These are phyloP conservation scores for Anthrax anthrax DNA, from an alignment of 2,888 invertebrate species.

Conservation along the genomic window DNA sequence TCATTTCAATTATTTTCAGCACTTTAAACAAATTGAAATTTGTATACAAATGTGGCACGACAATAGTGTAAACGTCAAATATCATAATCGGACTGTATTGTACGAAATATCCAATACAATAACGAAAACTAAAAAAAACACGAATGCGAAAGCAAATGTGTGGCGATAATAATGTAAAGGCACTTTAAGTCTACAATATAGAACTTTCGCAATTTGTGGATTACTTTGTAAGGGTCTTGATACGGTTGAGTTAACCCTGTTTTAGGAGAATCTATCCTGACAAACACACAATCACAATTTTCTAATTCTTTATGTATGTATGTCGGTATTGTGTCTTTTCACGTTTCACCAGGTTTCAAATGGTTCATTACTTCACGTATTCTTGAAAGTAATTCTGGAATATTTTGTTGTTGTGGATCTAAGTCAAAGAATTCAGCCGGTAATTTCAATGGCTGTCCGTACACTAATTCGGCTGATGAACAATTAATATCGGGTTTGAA, in stretches of 20 bases:
- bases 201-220: neutral
- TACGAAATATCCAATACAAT: no score
- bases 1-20: no score
- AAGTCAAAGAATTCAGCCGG: neutral
- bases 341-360: neutral
- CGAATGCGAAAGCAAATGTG: no score
- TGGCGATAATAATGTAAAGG: no score
- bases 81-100: no score
- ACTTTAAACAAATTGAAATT: no score
- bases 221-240: neutral
- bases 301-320: neutral
- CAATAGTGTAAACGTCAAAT: no score
- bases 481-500: slow-evolving; percentile 5
- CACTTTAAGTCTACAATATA: neutral
- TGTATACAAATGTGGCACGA: no score
- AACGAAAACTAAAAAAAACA: no score
- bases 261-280: neutral
- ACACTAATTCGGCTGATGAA: slow-evolving; percentile 8
- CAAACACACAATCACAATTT: neutral
- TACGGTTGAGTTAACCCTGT: neutral
- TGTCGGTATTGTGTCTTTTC: neutral
- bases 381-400: neutral
- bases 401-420: neutral
- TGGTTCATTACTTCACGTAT: neutral
- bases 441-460: slow-evolving; percentile 5